Conservation (phyloP, 2,797 vertebrate species). For the Periparus ater region DNA sequence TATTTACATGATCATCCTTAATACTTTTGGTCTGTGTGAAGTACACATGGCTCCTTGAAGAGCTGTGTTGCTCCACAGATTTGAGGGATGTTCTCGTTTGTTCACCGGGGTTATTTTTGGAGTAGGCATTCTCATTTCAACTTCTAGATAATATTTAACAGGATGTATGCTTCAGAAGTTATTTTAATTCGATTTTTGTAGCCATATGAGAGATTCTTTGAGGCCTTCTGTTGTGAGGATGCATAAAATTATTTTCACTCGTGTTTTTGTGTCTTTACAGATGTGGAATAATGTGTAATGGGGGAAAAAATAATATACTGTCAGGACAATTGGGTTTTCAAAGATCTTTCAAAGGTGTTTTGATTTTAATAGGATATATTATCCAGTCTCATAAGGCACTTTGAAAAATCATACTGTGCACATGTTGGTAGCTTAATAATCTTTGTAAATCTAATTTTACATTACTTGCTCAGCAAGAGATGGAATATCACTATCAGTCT, state of each 20-base stretch:
- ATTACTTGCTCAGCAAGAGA: slow-evolving; percentile 20
- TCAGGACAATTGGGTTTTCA: slow-evolving; percentile 20
- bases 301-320: background rate
- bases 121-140: background rate
- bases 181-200: background rate
- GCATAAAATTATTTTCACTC: background rate
- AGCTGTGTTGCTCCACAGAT: background rate
- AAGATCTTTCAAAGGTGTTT: slow-evolving; percentile 47
- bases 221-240: background rate
- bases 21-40: slow-evolving; percentile 6
- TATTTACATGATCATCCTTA: background rate
- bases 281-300: background rate
- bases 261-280: background rate
- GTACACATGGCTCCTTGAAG: background rate
- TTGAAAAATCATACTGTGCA: slow-evolving; percentile 21
- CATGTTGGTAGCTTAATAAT: slow-evolving; percentile 31
- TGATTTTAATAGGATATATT: slow-evolving; percentile 34
- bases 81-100: background rate
- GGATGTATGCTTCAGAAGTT: background rate
- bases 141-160: background rate
- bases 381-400: background rate
- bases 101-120: slow-evolving; percentile 11
- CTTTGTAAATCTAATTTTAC: slow-evolving; percentile 52
- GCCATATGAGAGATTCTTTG: background rate
- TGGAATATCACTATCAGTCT: background rate